Evolutionary conservation across 2,113 vertebrate species (phyloP), one percentile per base, ranked within the genome.

Genomic region (Willisornis vidua): DNA sequence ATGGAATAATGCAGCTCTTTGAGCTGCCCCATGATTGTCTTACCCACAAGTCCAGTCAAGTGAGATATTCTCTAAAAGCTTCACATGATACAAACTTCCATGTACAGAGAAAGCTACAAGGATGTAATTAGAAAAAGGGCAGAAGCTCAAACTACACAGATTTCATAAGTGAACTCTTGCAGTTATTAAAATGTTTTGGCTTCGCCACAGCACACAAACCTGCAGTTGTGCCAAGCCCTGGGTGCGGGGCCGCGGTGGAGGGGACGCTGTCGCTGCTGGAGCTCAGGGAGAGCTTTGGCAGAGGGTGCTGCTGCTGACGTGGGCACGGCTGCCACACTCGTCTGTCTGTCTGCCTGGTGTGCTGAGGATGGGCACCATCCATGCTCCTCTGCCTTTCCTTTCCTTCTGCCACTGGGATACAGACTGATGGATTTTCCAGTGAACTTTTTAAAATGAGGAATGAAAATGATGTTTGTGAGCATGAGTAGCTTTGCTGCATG

Each of bases 121-220:
- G 13, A 51, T 43, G 51, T 39, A 70, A 59, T 73, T 46, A 22
- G 18, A 52, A 92, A 84, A 94, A 86, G 29, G 61, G 73, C 90
- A 45, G 46, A 31, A 65, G 23, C 90, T 49, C 66, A 71, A 93
- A 74, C 35, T 58, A 54, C 86, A 63, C 87, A 81, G 90, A 85
- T 94, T 92, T 96, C 52, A 0, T 31, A 43, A 68, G 39, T 66
- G 76, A 95, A 68, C 76, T 63, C 73, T 78, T 45, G 57, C 35
- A 75, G 26, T 71, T 63, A 84, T 57, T 74, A 71, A 93, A 89
- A 77, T 29, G 45, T 74, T 92, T 84, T 91, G 93, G 80, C 76
- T 89, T 48, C 0, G 0, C 51, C 82, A 63, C 52, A 72, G 81
- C 85, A 71, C 25, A n/a, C 19, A 45, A 51, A 75, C 77, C 22